These are phyloP conservation scores for Oryctes rhinoceros DNA, from an alignment of 1,140 invertebrate genomes.

Conservation along the genomic window DNA sequence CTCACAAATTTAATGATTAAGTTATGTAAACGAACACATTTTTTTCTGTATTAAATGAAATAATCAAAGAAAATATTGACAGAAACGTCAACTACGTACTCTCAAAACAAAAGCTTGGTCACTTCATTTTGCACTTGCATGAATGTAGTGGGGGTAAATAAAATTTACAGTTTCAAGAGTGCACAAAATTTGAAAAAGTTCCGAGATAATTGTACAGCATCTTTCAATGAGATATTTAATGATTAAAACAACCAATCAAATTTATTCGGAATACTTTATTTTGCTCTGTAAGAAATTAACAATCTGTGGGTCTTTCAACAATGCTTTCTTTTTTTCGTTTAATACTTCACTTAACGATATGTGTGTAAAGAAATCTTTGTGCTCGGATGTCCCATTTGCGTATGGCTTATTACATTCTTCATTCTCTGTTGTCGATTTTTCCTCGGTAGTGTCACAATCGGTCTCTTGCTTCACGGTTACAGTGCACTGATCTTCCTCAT, in stretches of 20 bases:
- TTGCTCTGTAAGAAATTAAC: slow-evolving; percentile 42
- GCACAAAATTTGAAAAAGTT: neutral
- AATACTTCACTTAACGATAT: slow-evolving; percentile 43
- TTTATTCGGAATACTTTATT: slow-evolving; percentile 38
- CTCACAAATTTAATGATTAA: slow-evolving; percentile 36
- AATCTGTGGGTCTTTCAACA: slow-evolving; percentile 44
- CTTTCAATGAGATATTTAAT: neutral
- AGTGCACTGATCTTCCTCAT: neutral
- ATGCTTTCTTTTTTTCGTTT: slow-evolving; percentile 44
- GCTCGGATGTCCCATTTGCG: neutral
- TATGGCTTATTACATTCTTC: neutral
- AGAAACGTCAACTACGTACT: slow-evolving; percentile 45
- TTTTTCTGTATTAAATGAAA: slow-evolving; percentile 28
- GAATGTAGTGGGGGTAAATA: slow-evolving; percentile 1
- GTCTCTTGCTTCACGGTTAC: neutral
- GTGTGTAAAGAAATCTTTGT: slow-evolving; percentile 6
- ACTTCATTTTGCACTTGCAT: slow-evolving; percentile 43
- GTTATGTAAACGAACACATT: slow-evolving; percentile 31
- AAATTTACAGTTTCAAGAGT: neutral
- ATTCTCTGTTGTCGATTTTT: neutral
- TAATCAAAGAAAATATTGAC: slow-evolving; percentile 42
- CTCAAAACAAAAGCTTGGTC: slow-evolving; percentile 45
- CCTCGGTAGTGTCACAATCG: slow-evolving; percentile 1
- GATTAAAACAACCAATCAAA: neutral
- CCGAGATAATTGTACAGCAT: too few relatives aligned